Conservation (phyloP, 1,140 invertebrate genomes). For the Eupristina koningsbergeri region DNA sequence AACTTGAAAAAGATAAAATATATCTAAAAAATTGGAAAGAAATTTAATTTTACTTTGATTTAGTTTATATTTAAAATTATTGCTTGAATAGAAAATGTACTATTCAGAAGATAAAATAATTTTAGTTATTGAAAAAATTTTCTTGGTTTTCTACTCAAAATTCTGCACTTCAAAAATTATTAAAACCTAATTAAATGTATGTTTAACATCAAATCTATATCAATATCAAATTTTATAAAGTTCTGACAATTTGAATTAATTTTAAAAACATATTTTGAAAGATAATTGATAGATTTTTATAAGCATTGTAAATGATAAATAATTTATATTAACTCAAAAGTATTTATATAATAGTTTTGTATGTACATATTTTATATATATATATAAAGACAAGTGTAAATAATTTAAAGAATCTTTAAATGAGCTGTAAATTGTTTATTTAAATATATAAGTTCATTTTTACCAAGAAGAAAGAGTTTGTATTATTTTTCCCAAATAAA, state of each 20-base stretch:
- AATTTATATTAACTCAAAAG: background rate
- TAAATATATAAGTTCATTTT: conserved; percentile 42
- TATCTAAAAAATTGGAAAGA: background rate
- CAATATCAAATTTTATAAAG: background rate
- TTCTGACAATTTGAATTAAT: background rate
- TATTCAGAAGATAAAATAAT: background rate
- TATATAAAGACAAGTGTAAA: conserved; percentile 40
- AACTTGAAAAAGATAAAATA: background rate
- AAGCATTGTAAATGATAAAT: too few species aligned
- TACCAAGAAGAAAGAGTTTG: conserved; percentile 18
- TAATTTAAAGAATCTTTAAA: conserved; percentile 31
- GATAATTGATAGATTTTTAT: background rate
- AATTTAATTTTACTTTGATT: background rate
- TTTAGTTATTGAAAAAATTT: too few species aligned
- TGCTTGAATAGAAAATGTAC: background rate
- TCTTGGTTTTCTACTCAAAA: too few species aligned
- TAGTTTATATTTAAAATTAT: background rate
- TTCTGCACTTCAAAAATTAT: too few species aligned
- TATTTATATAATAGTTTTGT: conserved; percentile 22
- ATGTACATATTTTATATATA: too few species aligned
- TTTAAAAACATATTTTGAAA: background rate
- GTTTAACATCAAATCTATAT: too few species aligned
- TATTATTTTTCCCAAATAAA: too few species aligned
- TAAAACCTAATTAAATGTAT: too few species aligned
- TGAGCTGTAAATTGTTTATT: conserved; percentile 22